Evolutionary conservation across 2,888 invertebrate species (phyloP).

Genomic region (Asteroscopus sphinx): DNA sequence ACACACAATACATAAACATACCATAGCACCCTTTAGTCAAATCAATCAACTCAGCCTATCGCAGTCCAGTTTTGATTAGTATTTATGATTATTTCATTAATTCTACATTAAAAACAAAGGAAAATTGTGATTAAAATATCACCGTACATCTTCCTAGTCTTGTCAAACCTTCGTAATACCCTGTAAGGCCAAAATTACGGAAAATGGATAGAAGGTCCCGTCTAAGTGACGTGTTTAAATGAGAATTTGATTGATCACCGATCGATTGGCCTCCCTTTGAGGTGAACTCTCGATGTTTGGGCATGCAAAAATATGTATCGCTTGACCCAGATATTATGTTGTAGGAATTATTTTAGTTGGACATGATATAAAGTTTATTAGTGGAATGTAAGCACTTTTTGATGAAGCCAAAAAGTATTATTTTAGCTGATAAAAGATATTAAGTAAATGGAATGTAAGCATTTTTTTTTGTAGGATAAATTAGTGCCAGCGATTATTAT

Average conservation of each 20-base stretch:
- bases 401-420: too few relatives aligned
- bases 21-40: too few relatives aligned
- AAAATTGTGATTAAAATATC: constrained; percentile 32
- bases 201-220: constrained; percentile 77
- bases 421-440: too few relatives aligned
- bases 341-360: constrained; percentile 10
- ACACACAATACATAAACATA: too few relatives aligned
- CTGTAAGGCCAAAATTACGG: constrained; percentile 69
- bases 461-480: too few relatives aligned
- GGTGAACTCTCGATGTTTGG: constrained; percentile 52
- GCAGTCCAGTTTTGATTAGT: too few relatives aligned
- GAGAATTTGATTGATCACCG: constrained; percentile 84
- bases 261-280: constrained; percentile 56
- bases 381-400: not conserved
- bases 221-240: constrained; percentile 75
- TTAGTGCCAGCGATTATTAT: too few relatives aligned
- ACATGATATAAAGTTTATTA: constrained; percentile 2
- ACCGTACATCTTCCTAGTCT: constrained; percentile 28
- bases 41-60: too few relatives aligned
- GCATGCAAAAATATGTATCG: constrained; percentile 57
- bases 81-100: too few relatives aligned
- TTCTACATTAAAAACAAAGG: too few relatives aligned
- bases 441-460: too few relatives aligned
- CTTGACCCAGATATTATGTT: constrained; percentile 45
- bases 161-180: constrained; percentile 51